Conservation (phyloP, 1,140 invertebrate genomes). For the Aphaenogaster ashmeadi region DNA sequence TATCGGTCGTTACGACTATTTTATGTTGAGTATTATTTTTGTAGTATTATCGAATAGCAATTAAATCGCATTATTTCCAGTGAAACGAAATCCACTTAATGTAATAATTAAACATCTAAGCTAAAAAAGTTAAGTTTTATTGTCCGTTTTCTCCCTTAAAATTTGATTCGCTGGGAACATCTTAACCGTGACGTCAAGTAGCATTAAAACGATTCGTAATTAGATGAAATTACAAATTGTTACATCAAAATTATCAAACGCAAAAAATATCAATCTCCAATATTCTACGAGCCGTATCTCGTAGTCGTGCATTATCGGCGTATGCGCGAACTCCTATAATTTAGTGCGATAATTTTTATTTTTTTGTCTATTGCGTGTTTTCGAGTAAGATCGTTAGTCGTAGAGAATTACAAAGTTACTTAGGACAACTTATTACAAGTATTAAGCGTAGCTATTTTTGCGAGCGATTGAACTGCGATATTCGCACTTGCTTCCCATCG, state of each 20-base stretch:
- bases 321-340: conserved; percentile 26
- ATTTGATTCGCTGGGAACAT: not conserved
- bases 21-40: conserved; percentile 41
- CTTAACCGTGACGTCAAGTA: not conserved
- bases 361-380: conserved; percentile 18
- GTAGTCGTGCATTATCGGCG: conserved; percentile 51
- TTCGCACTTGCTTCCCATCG: conserved; percentile 54
- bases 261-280: not conserved
- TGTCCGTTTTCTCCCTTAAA: not conserved
- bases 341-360: conserved; percentile 17
- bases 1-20: not conserved
- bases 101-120: not conserved
- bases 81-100: not conserved
- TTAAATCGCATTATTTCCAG: not conserved
- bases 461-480: not conserved
- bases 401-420: conserved; percentile 73
- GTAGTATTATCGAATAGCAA: conserved; percentile 47
- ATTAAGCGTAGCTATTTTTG: conserved; percentile 67
- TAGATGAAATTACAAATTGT: not conserved
- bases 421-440: conserved; percentile 61
- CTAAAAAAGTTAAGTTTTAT: not conserved
- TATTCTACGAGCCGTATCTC: conserved; percentile 47
- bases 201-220: not conserved
- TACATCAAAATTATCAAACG: not conserved
- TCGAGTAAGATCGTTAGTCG: conserved; percentile 56